phyloP scores from a whole-genome alignment of 2,797 vertebrate genomes.

The Pipistrellus pygmaeus region DNA sequence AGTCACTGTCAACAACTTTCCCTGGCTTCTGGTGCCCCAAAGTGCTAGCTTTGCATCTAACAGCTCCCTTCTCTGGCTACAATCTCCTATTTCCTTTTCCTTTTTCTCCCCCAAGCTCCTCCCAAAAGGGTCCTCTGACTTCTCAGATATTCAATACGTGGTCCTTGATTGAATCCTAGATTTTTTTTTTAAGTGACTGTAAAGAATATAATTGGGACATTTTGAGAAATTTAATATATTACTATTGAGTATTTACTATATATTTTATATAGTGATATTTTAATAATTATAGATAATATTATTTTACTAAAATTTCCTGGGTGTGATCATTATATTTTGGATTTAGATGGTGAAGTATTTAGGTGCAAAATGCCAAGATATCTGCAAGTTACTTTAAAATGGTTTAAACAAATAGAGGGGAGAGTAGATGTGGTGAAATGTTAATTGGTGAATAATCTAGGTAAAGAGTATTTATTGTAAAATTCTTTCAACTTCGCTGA shows the following conservation, averaged over 20 bases:
- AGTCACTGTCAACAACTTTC: background rate
- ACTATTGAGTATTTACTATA: background rate
- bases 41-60: background rate
- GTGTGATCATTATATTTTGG: background rate
- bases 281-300: background rate
- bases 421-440: background rate
- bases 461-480: background rate
- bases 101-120: background rate
- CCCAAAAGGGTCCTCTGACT: background rate
- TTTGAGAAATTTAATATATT: constrained; percentile 15
- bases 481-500: constrained; percentile 25
- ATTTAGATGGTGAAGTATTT: background rate
- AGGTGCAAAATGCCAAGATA: background rate
- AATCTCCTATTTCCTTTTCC: background rate
- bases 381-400: constrained; percentile 23
- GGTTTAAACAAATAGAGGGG: background rate
- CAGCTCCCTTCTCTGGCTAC: background rate
- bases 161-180: background rate
- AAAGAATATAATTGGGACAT: background rate
- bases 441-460: background rate
- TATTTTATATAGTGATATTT: background rate
- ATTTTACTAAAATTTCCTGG: constrained; percentile 17
- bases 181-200: background rate
- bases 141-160: background rate
- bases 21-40: background rate